Evolutionary conservation across 2,888 invertebrate species (phyloP), one percentile per base, ranked within the genome.

Genomic region (Calliopum simillimum): DNA sequence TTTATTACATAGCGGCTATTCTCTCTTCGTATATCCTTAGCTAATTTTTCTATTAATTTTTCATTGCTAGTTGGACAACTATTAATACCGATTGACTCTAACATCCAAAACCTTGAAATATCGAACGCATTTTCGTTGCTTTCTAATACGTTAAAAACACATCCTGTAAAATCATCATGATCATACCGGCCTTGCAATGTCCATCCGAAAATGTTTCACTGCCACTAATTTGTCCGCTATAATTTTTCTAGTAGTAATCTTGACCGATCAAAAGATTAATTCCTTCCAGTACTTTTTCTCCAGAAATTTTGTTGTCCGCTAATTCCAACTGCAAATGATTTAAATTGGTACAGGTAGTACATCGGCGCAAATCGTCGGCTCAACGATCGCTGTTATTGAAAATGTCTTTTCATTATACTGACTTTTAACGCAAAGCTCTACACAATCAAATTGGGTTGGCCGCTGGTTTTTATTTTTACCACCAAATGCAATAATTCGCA

Each of bases 221-320:
- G 73, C 73, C 44, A 71, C 47, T 47, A 68, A 65, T 47, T 55
- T 64, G 25, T 73, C 68, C 53, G 41, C 41, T 23, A 71, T 64
- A 58, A 49, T 46, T 21, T 71, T 66, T 58, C 70, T 72, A 75
- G 46, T 74, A 75, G 61, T 71, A 41, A 51, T 74, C 72, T 63
- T 73, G 71, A 2, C 73, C 73, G 19, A 74, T 73, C 21, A 73
- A 33, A 43, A 69, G 58, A 63, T 74, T 71, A 61, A 72, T 72
- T 19, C 69, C 68, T n/a, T 41, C 41, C 11, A 70, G 53, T 12
- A 41, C 11, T 33, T 59, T 69, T 49, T 46, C 59, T 2, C 56
- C 56, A 21, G 53, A n/a, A 19, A 44, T 63, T 49, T 12, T 23
- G 55, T 41, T 71, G 46, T 73, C 71, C 12, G 70, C 70, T 49